These are phyloP conservation scores for Arenaria interpres DNA, from an alignment of 2,113 vertebrate genomes.

Conservation along the genomic window DNA sequence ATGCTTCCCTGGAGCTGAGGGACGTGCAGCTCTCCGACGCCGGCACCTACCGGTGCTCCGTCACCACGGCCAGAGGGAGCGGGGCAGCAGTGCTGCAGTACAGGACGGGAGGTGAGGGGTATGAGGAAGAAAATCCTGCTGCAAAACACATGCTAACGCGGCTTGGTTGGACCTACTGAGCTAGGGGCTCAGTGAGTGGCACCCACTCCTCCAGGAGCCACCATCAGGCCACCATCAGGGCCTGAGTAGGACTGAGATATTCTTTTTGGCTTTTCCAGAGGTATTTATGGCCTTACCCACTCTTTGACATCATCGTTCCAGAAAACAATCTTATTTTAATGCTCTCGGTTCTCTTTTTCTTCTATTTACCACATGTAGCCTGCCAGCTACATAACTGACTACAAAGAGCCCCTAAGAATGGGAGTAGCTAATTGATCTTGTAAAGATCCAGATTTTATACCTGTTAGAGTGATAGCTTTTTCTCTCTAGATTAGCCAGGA, in stretches of 20 bases:
- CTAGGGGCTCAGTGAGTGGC: neutral
- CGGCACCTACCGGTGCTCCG: slow-evolving; percentile 62
- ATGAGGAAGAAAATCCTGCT: neutral
- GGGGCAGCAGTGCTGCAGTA: slow-evolving; percentile 57
- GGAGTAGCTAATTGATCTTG: neutral
- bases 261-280: neutral
- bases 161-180: neutral
- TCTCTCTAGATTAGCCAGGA: neutral
- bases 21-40: slow-evolving; percentile 60
- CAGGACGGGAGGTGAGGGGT: slow-evolving; percentile 74
- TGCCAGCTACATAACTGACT: neutral
- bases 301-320: neutral
- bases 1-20: slow-evolving; percentile 72
- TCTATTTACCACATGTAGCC: neutral
- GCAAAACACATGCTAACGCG: fast-evolving
- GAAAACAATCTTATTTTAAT: neutral
- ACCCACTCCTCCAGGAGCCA: neutral
- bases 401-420: neutral
- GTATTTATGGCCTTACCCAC: neutral
- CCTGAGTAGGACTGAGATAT: neutral
- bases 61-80: slow-evolving; percentile 69
- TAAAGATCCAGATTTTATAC: neutral
- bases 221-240: no score
- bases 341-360: neutral
- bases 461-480: neutral